These are phyloP conservation scores for Megalonaias nervosa DNA, from an alignment of 1,140 invertebrate genomes.

Conservation along the genomic window DNA sequence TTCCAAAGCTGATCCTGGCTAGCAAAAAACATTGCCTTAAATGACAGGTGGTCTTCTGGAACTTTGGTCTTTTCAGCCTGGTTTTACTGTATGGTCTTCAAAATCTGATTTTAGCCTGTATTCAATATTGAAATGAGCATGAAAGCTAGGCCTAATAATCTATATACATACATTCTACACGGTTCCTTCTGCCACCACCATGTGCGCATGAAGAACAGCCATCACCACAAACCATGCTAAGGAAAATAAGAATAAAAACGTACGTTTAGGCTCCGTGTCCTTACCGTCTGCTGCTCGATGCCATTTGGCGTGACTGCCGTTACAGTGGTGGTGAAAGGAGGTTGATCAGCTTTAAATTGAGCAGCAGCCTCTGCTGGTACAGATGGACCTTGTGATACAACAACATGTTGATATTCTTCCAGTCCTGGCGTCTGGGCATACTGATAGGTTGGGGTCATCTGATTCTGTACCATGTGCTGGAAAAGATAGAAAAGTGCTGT, in stretches of 20 bases:
- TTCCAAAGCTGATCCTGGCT: too few relatives aligned
- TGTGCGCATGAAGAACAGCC: background rate
- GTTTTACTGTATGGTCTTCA: too few relatives aligned
- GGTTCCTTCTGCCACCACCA: too few relatives aligned
- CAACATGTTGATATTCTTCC: slow-evolving; percentile 63
- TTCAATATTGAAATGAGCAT: too few relatives aligned
- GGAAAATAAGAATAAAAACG: slow-evolving; percentile 34
- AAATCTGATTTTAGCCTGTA: too few relatives aligned
- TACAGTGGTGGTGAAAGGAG: slow-evolving; percentile 70
- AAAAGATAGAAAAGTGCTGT: slow-evolving; percentile 68
- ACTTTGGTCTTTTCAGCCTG: too few relatives aligned
- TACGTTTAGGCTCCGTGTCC: slow-evolving; percentile 55
- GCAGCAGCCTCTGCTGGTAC: slow-evolving; percentile 69
- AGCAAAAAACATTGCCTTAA: too few relatives aligned
- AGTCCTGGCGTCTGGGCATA: slow-evolving; percentile 76
- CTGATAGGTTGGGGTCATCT: slow-evolving; percentile 87
- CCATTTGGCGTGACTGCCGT: slow-evolving; percentile 70
- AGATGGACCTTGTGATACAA: slow-evolving; percentile 50
- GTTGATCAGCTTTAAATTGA: slow-evolving; percentile 69
- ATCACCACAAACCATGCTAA: slow-evolving; percentile 37
- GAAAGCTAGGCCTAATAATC: too few relatives aligned
- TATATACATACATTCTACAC: too few relatives aligned
- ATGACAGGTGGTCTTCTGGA: too few relatives aligned
- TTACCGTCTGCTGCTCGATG: slow-evolving; percentile 73
- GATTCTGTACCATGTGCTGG: slow-evolving; percentile 96